Evolutionary conservation across 2,113 vertebrate species (phyloP), one percentile per base, ranked within the genome.

Genomic region (Ailuropoda melanoleuca): DNA sequence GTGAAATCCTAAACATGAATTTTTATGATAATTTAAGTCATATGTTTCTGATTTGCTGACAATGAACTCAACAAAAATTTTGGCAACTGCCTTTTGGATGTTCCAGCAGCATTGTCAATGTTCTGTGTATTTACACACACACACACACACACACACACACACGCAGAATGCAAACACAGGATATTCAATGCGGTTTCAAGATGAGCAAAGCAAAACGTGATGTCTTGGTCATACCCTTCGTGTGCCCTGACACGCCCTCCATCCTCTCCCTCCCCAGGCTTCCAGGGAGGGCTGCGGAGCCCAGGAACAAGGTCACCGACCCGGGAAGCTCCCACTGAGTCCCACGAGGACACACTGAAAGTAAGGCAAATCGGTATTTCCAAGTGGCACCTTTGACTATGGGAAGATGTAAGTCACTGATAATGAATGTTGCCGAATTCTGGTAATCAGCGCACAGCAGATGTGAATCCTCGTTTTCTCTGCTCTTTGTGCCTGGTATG

Each of bases 281-380:
- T 14, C 11, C 13, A 23, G 3, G 5, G 23, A 34, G 29, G 19
- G 29, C 24, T 1, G 4, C 0, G 8, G 24, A 15, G 13, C 6
- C 29, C 19, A 34, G 31, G 0, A 1, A 8, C 1, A 4, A 6
- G 29, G 8, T 43, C 11, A 0, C 8, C 0, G 3, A 4, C 7
- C 43, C 0, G 1, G 72, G 43, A 26, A 18, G 15, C 26, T 24
- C 9, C 2, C 55, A 8, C 53, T 1, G 8, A 3, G 31, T 15
- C 24, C 46, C 6, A 8, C 2, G 31, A 12, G 10, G 15, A 18
- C 9, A 3, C 4, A 0, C 2, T 6, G 66, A 7, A 14, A 64
- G 72, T 0, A 31, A 26, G 2, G 8, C 56, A 56, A 24, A 17
- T 15, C 0, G 3, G 39, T 21, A 0, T 15, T 37, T 9, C 1